phyloP scores from a whole-genome alignment of 2,797 vertebrate species.

The Australoheros facetus region DNA sequence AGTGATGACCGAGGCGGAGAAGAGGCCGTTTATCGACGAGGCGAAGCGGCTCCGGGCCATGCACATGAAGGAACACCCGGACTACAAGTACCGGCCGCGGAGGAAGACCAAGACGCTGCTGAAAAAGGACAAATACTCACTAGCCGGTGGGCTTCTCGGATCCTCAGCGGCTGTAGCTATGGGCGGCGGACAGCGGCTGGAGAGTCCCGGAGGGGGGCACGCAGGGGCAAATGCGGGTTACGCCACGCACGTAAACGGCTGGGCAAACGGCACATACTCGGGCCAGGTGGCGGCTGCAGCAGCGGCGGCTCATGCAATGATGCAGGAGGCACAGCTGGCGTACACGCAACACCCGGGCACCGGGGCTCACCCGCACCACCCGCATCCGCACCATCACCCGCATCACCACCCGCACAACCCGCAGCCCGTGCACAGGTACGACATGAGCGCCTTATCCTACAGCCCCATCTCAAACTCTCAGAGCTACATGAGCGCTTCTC shows the following conservation, averaged over 20 bases:
- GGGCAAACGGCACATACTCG: constrained; percentile 93
- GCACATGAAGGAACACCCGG: constrained; percentile 99
- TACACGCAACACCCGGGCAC: constrained; percentile 91
- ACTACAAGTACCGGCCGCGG: constrained; percentile 98
- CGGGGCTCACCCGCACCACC: constrained; percentile 83
- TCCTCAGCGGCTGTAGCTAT: constrained; percentile 80
- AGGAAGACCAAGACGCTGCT: constrained; percentile 97
- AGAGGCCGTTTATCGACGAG: constrained; percentile 97
- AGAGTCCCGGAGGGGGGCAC: constrained; percentile 87
- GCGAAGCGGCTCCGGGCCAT: constrained; percentile 94
- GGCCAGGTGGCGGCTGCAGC: constrained; percentile 93
- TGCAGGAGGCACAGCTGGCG: constrained; percentile 96
- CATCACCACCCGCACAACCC: constrained; percentile 92
- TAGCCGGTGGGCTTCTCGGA: constrained; percentile 91
- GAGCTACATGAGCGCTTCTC: constrained; percentile 95
- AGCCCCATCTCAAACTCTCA: constrained; percentile 94
- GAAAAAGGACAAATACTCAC: constrained; percentile 97
- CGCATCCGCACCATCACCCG: constrained; percentile 79
- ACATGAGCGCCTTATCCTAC: constrained; percentile 91
- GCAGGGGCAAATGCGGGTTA: constrained; percentile 80
- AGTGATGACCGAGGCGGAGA: constrained; percentile 96
- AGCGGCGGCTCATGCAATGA: constrained; percentile 95
- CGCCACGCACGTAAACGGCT: constrained; percentile 94
- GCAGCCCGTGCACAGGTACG: constrained; percentile 91
- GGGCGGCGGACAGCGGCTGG: constrained; percentile 88